These are phyloP conservation scores for Drosophila vallismaia DNA, from an alignment of 2,888 invertebrate genomes.

Conservation along the genomic window DNA sequence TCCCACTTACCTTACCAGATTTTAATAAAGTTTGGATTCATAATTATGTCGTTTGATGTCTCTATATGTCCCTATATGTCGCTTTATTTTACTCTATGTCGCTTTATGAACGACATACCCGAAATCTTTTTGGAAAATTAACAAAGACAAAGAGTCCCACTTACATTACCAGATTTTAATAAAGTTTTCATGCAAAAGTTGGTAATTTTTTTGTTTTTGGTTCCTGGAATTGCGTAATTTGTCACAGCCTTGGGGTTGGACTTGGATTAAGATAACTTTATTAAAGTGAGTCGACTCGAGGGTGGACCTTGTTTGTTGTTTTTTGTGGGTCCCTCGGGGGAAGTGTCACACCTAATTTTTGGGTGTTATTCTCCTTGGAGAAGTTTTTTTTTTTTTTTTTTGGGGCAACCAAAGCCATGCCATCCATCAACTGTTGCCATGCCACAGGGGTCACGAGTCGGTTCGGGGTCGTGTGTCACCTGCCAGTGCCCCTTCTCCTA, in stretches of 20 bases:
- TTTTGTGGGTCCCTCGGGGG: constrained; percentile 3
- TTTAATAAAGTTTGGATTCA: constrained; percentile 3
- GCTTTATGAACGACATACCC: too few relatives aligned
- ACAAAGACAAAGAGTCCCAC: background rate
- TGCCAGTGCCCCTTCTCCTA: background rate
- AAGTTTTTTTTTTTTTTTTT: background rate
- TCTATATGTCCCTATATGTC: too few relatives aligned
- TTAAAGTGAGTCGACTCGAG: constrained; percentile 14
- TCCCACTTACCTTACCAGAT: background rate
- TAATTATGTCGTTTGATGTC: too few relatives aligned
- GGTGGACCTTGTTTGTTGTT: constrained; percentile 3
- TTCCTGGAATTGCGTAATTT: constrained; percentile 19
- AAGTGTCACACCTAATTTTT: constrained; percentile 35
- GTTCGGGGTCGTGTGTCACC: constrained; percentile 14
- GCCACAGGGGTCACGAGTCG: constrained; percentile 26
- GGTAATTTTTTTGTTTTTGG: constrained; percentile 10
- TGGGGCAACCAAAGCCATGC: constrained; percentile 8
- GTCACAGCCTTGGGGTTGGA: constrained; percentile 3
- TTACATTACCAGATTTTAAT: background rate
- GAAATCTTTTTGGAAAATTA: too few relatives aligned
- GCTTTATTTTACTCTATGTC: too few relatives aligned
- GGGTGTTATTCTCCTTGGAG: background rate
- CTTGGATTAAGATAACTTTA: constrained; percentile 16
- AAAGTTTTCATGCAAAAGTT: constrained; percentile 6
- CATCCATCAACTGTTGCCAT: constrained; percentile 47